These are phyloP conservation scores for Sthenelais limicola DNA, from an alignment of 2,888 invertebrate genomes.

Conservation along the genomic window DNA sequence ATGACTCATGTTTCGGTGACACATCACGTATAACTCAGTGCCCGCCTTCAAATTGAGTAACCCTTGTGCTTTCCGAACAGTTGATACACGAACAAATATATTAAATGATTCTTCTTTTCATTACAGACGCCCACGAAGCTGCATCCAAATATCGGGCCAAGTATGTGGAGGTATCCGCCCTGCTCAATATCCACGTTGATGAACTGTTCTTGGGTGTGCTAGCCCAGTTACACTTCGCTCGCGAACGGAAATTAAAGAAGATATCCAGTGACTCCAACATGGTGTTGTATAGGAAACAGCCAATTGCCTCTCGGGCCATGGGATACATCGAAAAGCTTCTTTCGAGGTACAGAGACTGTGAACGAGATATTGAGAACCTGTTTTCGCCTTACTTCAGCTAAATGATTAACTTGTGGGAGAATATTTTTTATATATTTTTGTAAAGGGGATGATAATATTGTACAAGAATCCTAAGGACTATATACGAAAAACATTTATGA, in stretches of 20 bases:
- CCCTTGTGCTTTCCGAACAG: no score
- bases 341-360: slow-evolving; percentile 7
- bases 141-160: slow-evolving; percentile 9
- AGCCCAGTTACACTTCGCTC: slow-evolving; percentile 16
- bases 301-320: slow-evolving; percentile 23
- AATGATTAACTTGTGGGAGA: no score
- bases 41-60: no score
- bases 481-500: no score
- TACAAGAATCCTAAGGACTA: no score
- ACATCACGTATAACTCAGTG: no score
- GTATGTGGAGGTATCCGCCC: slow-evolving; percentile 26
- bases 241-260: background rate
- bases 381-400: slow-evolving; percentile 30
- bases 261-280: slow-evolving; percentile 11
- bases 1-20: no score
- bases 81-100: no score
- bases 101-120: no score
- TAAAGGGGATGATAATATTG: no score
- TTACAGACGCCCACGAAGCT: background rate
- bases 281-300: background rate
- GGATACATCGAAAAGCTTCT: slow-evolving; percentile 25
- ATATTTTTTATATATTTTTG: no score
- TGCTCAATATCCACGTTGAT: slow-evolving; percentile 30
- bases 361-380: slow-evolving; percentile 10
- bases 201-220: slow-evolving; percentile 31